Evolutionary conservation across 2,888 invertebrate genomes (phyloP).

Genomic region (Tiliacea aurago): DNA sequence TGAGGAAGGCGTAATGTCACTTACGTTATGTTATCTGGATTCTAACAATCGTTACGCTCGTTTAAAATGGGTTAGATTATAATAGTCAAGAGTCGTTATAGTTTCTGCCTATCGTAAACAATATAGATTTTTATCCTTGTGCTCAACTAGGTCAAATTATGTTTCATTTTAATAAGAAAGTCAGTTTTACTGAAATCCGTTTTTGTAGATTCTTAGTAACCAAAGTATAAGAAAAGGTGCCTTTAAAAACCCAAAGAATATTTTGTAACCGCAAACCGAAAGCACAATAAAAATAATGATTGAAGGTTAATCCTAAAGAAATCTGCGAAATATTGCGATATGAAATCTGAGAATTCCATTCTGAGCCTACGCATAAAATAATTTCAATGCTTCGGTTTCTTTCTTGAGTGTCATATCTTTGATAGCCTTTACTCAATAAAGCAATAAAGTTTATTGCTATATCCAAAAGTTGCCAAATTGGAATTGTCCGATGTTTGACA

Average conservation of each 20-base stretch:
- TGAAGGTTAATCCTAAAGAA: slow-evolving; percentile 58
- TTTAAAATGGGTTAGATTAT: slow-evolving; percentile 1
- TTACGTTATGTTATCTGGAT: slow-evolving; percentile 15
- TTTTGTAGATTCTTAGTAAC: slow-evolving; percentile 15
- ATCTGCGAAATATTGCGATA: slow-evolving; percentile 48
- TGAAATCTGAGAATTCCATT: slow-evolving; percentile 28
- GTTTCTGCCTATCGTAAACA: neutral
- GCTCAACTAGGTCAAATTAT: slow-evolving; percentile 15
- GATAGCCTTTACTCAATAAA: neutral
- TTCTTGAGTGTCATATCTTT: slow-evolving; percentile 3
- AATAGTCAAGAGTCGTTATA: neutral
- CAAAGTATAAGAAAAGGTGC: neutral
- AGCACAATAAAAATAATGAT: slow-evolving; percentile 32
- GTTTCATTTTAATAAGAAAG: slow-evolving; percentile 20
- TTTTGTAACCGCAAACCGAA: slow-evolving; percentile 27
- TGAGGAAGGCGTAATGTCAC: slow-evolving; percentile 34
- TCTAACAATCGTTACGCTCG: slow-evolving; percentile 28
- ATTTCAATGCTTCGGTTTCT: slow-evolving; percentile 23
- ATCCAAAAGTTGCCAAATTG: neutral
- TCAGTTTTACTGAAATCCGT: slow-evolving; percentile 25
- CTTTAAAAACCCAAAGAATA: slow-evolving; percentile 16
- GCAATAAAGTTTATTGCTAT: slow-evolving; percentile 15
- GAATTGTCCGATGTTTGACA: neutral
- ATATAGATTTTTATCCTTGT: slow-evolving; percentile 14
- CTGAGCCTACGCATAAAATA: slow-evolving; percentile 40